A percentile compares a stretch with the other conserved stretches of the same genome.
These are phyloP conservation scores for Bathynomus jamesi DNA, from an alignment of 1,140 invertebrate species.

Conservation along the genomic window DNA sequence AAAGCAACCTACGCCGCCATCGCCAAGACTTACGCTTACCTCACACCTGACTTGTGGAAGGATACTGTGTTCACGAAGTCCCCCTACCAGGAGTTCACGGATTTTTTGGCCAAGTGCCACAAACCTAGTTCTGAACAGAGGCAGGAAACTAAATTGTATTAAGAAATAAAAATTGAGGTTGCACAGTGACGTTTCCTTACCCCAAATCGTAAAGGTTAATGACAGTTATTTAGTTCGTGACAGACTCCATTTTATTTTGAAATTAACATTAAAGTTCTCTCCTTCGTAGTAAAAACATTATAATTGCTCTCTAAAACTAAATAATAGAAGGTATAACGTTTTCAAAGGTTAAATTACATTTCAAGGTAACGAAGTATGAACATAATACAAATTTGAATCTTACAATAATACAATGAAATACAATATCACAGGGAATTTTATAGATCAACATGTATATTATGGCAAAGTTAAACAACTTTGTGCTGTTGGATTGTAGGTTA, in stretches of 20 bases:
- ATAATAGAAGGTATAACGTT: too few species aligned
- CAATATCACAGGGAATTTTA: background rate
- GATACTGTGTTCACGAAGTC: too few species aligned
- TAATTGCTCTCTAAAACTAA: background rate
- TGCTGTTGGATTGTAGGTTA: background rate
- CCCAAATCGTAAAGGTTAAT: too few species aligned
- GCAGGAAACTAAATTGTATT: too few species aligned
- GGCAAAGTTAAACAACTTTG: background rate
- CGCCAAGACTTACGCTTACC: too few species aligned
- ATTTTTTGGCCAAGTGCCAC: too few species aligned
- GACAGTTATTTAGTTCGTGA: background rate
- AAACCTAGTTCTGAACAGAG: too few species aligned
- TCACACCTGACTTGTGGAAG: too few species aligned
- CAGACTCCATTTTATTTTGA: background rate
- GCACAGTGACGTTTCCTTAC: too few species aligned
- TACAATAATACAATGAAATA: background rate
- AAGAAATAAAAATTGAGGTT: too few species aligned
- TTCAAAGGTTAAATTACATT: background rate
- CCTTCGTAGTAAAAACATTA: background rate
- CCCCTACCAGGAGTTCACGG: too few species aligned
- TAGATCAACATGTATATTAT: background rate
- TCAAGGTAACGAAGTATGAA: background rate
- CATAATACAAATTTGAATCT: background rate
- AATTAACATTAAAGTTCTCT: background rate
- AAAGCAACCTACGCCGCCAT: too few species aligned